These are phyloP conservation scores for Microctenopoma stevenorrisi DNA, from an alignment of 2,797 vertebrate species.

Conservation along the genomic window DNA sequence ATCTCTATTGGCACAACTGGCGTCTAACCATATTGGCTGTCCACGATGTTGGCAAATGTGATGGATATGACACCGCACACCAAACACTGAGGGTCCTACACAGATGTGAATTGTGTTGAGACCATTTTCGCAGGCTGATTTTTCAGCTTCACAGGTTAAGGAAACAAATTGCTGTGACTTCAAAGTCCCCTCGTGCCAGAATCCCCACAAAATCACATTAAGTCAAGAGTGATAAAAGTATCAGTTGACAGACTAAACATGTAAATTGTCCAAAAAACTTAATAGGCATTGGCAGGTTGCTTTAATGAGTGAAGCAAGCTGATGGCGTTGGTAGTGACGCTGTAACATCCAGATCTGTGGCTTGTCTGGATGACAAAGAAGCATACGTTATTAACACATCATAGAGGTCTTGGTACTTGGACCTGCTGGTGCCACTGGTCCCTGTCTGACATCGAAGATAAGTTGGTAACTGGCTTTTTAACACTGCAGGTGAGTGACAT, in stretches of 20 bases:
- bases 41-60: not conserved
- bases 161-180: not conserved
- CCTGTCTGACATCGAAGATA: conserved; percentile 4
- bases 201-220: not conserved
- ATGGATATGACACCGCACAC: conserved; percentile 21
- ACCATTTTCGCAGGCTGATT: conserved; percentile 11
- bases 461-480: conserved; percentile 36
- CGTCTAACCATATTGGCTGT: not conserved
- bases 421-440: conserved; percentile 1
- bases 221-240: not conserved
- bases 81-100: not conserved
- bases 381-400: conserved; percentile 7
- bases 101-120: conserved; percentile 14
- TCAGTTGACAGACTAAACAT: not conserved
- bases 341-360: conserved; percentile 12
- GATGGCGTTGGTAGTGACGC: not conserved
- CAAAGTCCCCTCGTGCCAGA: not conserved
- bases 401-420: conserved; percentile 17
- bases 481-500: conserved; percentile 37
- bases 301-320: not conserved
- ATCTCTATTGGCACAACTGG: conserved; percentile 2
- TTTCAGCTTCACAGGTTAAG: not conserved
- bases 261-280: not conserved
- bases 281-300: not conserved
- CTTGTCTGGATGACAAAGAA: not conserved